Conservation (phyloP, 2,888 invertebrate genomes). For the Venusia cambrica region DNA sequence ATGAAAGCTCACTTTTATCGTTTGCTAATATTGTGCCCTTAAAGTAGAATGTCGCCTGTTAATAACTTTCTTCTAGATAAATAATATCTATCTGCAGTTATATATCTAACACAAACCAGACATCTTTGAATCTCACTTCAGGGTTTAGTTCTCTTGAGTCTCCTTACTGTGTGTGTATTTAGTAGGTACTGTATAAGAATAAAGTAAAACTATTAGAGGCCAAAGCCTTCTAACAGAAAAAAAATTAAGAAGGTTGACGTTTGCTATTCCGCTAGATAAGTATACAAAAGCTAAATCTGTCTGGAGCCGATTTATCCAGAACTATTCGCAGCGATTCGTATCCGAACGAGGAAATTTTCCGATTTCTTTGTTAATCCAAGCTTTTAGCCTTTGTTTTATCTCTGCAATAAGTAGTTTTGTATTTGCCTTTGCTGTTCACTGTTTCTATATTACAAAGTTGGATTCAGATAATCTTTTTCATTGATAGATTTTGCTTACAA, state of each 20-base stretch:
- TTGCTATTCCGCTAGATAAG: conserved; percentile 8
- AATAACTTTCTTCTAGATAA: too few relatives aligned
- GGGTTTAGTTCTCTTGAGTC: too few relatives aligned
- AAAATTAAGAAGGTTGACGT: not conserved
- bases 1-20: too few relatives aligned
- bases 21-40: too few relatives aligned
- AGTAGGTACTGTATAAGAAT: too few relatives aligned
- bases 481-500: conserved; percentile 9
- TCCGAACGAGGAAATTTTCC: conserved; percentile 31
- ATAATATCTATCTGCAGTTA: too few relatives aligned
- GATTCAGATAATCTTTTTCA: conserved; percentile 16
- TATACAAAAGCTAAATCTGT: conserved; percentile 15
- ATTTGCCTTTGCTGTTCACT: conserved; percentile 26
- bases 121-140: too few relatives aligned
- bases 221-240: too few relatives aligned
- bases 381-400: conserved; percentile 32
- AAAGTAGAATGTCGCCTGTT: too few relatives aligned
- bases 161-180: too few relatives aligned
- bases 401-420: conserved; percentile 32
- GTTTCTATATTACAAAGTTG: conserved; percentile 11
- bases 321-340: conserved; percentile 28
- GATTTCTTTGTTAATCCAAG: conserved; percentile 31
- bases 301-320: conserved; percentile 25
- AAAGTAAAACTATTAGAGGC: too few relatives aligned
- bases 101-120: too few relatives aligned